phyloP scores from a whole-genome alignment of 2,797 vertebrate genomes.

The Falco columbarius region DNA sequence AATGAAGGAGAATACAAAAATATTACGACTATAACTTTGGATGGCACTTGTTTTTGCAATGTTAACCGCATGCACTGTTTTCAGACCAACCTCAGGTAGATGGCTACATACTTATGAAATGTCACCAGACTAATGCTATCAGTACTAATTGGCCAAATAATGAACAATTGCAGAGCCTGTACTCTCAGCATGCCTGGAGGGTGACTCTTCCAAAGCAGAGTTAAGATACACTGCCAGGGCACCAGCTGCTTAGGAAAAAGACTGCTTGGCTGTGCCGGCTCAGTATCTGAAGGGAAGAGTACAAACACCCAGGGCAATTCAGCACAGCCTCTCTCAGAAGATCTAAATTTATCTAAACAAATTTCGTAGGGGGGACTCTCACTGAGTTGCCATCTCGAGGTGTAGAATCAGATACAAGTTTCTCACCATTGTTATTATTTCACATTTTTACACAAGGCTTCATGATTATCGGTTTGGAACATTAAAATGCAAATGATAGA shows the following conservation, averaged over 20 bases:
- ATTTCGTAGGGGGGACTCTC: constrained; percentile 28
- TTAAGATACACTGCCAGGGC: neutral
- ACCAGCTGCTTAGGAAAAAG: neutral
- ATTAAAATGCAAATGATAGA: constrained; percentile 81
- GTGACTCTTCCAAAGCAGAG: neutral
- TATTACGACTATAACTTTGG: neutral
- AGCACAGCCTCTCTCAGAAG: neutral
- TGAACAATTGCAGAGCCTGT: neutral
- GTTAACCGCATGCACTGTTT: neutral
- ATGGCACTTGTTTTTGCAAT: neutral
- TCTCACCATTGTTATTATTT: constrained; percentile 66
- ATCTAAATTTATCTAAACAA: constrained; percentile 34
- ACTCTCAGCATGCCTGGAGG: neutral
- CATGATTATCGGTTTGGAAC: constrained; percentile 77
- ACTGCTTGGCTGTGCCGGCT: neutral
- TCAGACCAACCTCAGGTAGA: rapidly evolving
- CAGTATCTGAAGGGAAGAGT: neutral
- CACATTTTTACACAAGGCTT: constrained; percentile 73
- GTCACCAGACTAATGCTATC: neutral
- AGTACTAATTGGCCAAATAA: neutral
- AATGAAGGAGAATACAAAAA: neutral
- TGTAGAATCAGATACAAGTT: constrained; percentile 72
- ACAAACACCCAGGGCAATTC: neutral
- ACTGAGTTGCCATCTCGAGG: constrained; percentile 40
- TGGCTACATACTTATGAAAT: neutral